These are phyloP conservation scores for Trichogramma dendrolimi DNA, from an alignment of 2,888 invertebrate genomes.

Conservation along the genomic window DNA sequence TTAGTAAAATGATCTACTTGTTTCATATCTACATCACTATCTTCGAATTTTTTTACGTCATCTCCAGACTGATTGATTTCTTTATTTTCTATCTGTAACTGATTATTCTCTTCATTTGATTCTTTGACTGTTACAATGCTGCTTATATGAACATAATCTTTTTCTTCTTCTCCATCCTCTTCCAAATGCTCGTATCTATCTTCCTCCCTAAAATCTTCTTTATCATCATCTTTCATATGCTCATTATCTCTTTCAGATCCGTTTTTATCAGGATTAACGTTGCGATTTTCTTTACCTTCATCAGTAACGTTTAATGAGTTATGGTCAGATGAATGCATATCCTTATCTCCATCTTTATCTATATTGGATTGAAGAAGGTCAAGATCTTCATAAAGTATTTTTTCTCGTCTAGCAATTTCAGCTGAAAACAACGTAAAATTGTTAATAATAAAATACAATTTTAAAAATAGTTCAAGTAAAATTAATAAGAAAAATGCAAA, in stretches of 20 bases:
- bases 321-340: too few relatives aligned
- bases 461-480: neutral
- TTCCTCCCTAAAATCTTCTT: slow-evolving; percentile 11
- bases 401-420: slow-evolving; percentile 46
- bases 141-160: neutral
- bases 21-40: too few relatives aligned
- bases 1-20: too few relatives aligned
- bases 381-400: slow-evolving; percentile 42
- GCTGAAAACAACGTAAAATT: slow-evolving; percentile 34
- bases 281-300: slow-evolving; percentile 47
- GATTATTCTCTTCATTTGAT: slow-evolving; percentile 2
- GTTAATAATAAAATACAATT: neutral
- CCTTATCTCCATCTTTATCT: neutral
- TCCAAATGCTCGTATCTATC: slow-evolving; percentile 9
- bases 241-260: slow-evolving; percentile 9
- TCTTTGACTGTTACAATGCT: neutral
- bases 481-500: slow-evolving; percentile 26
- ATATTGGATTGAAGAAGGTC: slow-evolving; percentile 41
- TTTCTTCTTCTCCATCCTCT: neutral
- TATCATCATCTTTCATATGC: neutral
- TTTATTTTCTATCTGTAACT: neutral
- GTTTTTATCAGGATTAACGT: slow-evolving; percentile 45
- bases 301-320: slow-evolving; percentile 17
- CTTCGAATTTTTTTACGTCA: too few relatives aligned
- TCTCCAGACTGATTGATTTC: neutral